Conservation (phyloP, 2,797 vertebrate genomes). For the Eutrigla gurnardus region DNA sequence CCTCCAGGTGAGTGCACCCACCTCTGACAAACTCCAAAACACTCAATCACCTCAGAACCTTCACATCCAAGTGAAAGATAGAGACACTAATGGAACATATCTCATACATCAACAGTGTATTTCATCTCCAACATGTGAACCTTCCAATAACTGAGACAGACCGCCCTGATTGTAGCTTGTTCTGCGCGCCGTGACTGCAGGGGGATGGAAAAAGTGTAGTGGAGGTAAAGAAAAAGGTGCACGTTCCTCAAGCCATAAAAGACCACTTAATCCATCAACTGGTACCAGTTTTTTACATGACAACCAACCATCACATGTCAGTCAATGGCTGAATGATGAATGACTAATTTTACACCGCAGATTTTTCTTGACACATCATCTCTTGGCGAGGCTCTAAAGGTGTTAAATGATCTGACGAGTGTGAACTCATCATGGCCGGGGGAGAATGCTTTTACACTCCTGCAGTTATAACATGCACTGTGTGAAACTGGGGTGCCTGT, state of each 20-base stretch:
- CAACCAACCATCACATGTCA: slow-evolving; percentile 8
- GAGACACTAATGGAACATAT: neutral
- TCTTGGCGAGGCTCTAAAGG: neutral
- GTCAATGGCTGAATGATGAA: neutral
- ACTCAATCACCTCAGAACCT: slow-evolving; percentile 13
- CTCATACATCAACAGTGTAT: neutral
- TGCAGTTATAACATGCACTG: neutral
- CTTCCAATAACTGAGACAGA: slow-evolving; percentile 1
- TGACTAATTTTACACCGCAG: neutral
- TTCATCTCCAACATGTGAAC: slow-evolving; percentile 9
- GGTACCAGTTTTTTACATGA: slow-evolving; percentile 14
- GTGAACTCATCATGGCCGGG: neutral
- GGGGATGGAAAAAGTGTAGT: neutral
- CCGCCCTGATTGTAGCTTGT: neutral
- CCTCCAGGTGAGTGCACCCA: slow-evolving; percentile 5
- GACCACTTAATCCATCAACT: slow-evolving; percentile 3
- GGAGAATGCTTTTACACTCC: neutral
- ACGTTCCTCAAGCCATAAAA: neutral
- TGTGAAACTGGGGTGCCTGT: slow-evolving; percentile 10
- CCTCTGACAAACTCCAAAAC: slow-evolving; percentile 23
- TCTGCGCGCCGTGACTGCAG: neutral
- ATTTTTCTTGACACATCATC: slow-evolving; percentile 10
- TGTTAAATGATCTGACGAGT: neutral
- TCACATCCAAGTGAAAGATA: neutral
- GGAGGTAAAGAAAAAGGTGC: neutral